Conservation (phyloP, 2,797 vertebrate genomes). For the Aplochiton taeniatus region DNA sequence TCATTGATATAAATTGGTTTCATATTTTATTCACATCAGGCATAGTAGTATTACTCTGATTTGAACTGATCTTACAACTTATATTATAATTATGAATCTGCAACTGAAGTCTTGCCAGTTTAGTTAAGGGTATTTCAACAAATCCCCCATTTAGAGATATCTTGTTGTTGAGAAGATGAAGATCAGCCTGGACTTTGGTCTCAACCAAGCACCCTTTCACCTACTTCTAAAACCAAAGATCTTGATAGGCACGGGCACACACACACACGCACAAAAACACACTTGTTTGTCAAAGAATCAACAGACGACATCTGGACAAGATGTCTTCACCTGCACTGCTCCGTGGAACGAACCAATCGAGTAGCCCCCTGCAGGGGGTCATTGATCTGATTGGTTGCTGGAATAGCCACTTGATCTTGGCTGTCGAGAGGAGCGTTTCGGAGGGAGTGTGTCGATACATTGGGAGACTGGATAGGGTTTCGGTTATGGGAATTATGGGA, state of each 20-base stretch:
- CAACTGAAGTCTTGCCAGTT: too few relatives aligned
- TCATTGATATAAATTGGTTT: too few relatives aligned
- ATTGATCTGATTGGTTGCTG: constrained; percentile 46
- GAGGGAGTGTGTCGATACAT: constrained; percentile 54
- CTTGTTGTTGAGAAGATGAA: too few relatives aligned
- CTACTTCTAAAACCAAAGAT: too few relatives aligned
- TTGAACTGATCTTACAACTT: too few relatives aligned
- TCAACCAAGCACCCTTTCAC: too few relatives aligned
- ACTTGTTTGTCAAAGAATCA: constrained; percentile 44
- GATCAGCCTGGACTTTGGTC: too few relatives aligned
- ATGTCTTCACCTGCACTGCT: constrained; percentile 37
- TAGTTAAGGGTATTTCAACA: too few relatives aligned
- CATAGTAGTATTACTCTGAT: too few relatives aligned
- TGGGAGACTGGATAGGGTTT: constrained; percentile 15
- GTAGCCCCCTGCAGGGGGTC: constrained; percentile 2
- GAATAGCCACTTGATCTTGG: constrained; percentile 30
- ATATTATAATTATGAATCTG: too few relatives aligned
- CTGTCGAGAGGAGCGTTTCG: constrained; percentile 35
- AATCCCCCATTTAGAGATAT: too few relatives aligned
- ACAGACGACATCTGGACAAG: constrained; percentile 40
- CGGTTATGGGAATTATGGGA: constrained; percentile 2
- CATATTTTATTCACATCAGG: too few relatives aligned
- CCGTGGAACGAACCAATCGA: constrained; percentile 46
- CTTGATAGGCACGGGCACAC: background rate
- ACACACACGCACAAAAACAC: constrained; percentile 12